Base-by-base conservation (phyloP, 2,797 vertebrate genomes). In the Cyclopterus lumpus region DNA sequence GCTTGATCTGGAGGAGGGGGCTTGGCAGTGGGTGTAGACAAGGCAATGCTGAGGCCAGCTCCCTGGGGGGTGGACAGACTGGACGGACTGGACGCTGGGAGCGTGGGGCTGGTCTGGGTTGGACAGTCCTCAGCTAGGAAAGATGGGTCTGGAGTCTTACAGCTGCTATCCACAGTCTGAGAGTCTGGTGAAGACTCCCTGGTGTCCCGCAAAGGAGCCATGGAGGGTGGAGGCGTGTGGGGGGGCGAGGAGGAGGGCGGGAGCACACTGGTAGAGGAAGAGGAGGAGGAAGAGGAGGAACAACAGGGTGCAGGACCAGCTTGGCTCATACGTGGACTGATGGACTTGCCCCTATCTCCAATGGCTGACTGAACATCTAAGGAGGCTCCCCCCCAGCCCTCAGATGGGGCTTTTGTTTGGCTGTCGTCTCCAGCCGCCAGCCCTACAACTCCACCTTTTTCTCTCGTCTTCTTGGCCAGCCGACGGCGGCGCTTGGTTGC, bases 81-180 rank as follows among this genome's bases (percentile, higher is more conserved):
- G 20, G 90, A 87, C 0, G 94, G 94, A 80, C 94, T 95, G 18
- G 89, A 79, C 0, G 88, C 85, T 0, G 88, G 91, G 30, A 77
- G 78, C 1, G 75, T 73, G 24, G 91, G 90, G 68, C 90, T 93
- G 32, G 90, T 91, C 79, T 93, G 93, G 44, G 82, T 53, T 0
- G 94, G 80, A 76, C 91, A 90, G 36, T 97, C 96, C 64, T 97
- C 97, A 0, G 92, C 91, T 22, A 95, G 75, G 77, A 97, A 98
- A 22, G 95, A 95, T 14, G 96, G 94, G 38, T 98, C 97, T 0
- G 97, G 96, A 0, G 97, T 97, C 91, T 97, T 97, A 69, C 96
- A 97, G 88, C 96, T 97, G 83, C 97, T 97, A 89, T 98, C 97
- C 34, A 98, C 97, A 0, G 97, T 98, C 92, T 98, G 97, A 0